Conservation (phyloP, 53 echinoderm and acorn worm species). For the Apostichopus leukothele region DNA sequence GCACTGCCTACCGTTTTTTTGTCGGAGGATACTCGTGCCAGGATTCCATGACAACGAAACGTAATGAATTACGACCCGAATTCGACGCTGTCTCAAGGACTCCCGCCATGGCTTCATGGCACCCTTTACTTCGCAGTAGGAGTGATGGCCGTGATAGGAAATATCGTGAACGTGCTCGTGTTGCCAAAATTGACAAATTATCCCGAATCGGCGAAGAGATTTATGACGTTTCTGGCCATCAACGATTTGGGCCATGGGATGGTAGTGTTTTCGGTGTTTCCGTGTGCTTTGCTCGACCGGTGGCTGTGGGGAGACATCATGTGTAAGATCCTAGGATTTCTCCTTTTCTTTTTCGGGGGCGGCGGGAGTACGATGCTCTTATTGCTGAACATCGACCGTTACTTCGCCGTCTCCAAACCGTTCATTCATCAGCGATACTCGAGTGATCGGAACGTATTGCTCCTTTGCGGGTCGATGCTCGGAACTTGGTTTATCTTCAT, state of each 20-base stretch:
- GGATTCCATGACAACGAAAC: too few relatives aligned
- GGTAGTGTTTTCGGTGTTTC: background rate
- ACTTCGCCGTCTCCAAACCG: slow-evolving; percentile 36
- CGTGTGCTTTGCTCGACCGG: slow-evolving; percentile 12
- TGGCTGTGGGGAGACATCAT: slow-evolving; percentile 31
- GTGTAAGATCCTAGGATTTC: slow-evolving; percentile 35
- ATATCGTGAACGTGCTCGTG: slow-evolving; percentile 14
- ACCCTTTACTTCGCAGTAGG: slow-evolving; percentile 13
- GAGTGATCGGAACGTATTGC: background rate
- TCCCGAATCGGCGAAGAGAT: slow-evolving; percentile 33
- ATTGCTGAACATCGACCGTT: slow-evolving; percentile 31
- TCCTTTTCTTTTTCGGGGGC: slow-evolving; percentile 31
- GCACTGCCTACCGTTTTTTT: too few relatives aligned
- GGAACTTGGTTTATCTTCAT: slow-evolving; percentile 27
- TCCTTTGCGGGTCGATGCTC: background rate
- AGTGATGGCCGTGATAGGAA: slow-evolving; percentile 13
- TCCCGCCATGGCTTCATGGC: slow-evolving; percentile 34
- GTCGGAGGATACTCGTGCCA: too few relatives aligned
- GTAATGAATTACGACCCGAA: too few relatives aligned
- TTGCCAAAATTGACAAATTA: slow-evolving; percentile 19
- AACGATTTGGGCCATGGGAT: slow-evolving; percentile 16
- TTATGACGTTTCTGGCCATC: slow-evolving; percentile 21
- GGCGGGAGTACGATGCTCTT: slow-evolving; percentile 24
- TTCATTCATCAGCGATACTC: slow-evolving; percentile 28
- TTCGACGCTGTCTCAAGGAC: background rate